phyloP scores from a whole-genome alignment of 2,113 vertebrate genomes.

The Myanophis thanlyinensis region DNA sequence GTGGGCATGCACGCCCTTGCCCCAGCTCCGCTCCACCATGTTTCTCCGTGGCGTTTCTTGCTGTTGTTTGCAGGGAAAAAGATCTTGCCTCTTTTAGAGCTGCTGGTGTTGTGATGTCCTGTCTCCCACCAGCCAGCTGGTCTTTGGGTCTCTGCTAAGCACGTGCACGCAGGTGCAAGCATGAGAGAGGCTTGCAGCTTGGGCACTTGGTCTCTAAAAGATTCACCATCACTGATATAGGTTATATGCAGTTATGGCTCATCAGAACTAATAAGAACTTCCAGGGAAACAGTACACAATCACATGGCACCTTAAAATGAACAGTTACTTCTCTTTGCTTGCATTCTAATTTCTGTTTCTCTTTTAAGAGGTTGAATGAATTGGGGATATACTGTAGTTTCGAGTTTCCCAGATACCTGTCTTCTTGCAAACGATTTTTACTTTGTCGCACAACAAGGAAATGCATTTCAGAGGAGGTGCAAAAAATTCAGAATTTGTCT shows the following conservation, averaged over 20 bases:
- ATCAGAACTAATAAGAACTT: neutral
- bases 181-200: no score
- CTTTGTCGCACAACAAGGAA: neutral
- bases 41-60: no score
- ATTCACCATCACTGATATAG: no score
- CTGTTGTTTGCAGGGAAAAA: no score
- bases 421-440: neutral
- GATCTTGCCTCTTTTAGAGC: no score
- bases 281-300: neutral
- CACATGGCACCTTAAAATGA: neutral
- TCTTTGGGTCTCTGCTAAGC: no score
- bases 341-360: neutral
- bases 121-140: no score
- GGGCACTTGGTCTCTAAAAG: no score
- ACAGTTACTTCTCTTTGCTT: neutral
- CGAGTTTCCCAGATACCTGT: neutral
- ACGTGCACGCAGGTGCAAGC: no score
- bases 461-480: neutral
- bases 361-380: neutral
- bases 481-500: neutral
- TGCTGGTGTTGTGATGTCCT: no score
- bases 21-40: no score
- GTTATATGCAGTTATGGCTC: neutral
- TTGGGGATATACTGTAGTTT: neutral
- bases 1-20: no score